Evolutionary conservation across 2,888 invertebrate species (phyloP), one percentile per base, ranked within the genome.

Genomic region (Tipula vernalis): DNA sequence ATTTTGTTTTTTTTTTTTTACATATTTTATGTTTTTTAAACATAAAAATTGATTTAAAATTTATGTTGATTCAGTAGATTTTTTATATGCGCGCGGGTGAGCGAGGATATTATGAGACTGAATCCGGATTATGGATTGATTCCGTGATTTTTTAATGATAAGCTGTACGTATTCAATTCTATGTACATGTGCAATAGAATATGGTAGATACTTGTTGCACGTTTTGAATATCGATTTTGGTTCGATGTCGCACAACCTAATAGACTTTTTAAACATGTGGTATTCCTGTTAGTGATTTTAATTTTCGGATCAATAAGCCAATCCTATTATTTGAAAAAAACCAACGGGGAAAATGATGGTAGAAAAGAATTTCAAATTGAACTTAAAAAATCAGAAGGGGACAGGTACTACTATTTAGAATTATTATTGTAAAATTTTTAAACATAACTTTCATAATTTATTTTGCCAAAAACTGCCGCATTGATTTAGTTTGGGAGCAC

Each of bases 21-120:
- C 28, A 39, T 39, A 28, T 71, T 71, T 18, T 71, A 51, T 51
- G 51, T 51, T 71, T 71, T 71, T 71, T 71, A 71, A 71, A 71
- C 71, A 71, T 71, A 71, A 71, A 71, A 71, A 71, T 71, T 71
- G 71, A 71, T 71, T 71, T 71, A 71, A 71, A 71, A 71, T 71
- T 71, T 71, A 71, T 71, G 71, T 71, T 71, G 71, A 71, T 28
- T 71, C 28, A 71, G 71, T 71, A 71, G 28, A 28, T 28, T 28
- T 28, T 28, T 71, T 28, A 28, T 71, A 51, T 71, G 71, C 10
- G 13, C 39, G 6, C 5, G 39, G 39, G 6, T 28, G 71, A 71
- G 71, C 10, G 3, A 28, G 28, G 28, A 71, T 39, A 39, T 39
- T 39, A 2, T 71, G 71, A 18, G 71, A 18, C 57, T 57, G 57